Base-by-base conservation (phyloP, 2,888 invertebrate genomes). In the Clunio marinus region DNA sequence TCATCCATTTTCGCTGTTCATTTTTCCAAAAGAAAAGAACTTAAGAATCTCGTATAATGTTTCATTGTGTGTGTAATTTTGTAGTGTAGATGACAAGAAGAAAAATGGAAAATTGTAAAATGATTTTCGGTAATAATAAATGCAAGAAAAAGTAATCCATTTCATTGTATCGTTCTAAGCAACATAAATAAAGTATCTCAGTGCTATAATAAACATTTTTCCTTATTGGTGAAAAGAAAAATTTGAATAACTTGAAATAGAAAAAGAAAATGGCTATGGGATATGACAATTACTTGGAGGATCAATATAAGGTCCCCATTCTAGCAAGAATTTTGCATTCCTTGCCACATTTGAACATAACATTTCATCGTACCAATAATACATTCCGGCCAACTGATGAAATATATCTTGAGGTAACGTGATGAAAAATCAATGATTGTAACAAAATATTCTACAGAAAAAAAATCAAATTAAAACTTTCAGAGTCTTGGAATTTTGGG, bases 401-500 rank as follows among this genome's bases (percentile, higher is more conserved):
- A 74, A 86, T 91, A 72, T 96, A 96, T 81, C 84, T 93, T 73
- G 95, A 96, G 89, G 93, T 92, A 78, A 81, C 79, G 74, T 20
- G 10, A 37, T 32, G 35, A 8, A 27, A 58, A 15, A 28, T n/a
- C 15, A 4, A 28, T 58, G 4, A n/a, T 4, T 45, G 5, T n/a
- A 32, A 32, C 2, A 22, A 22, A 22, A 55, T 5, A 20, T 8
- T n/a, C 51, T 20, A 17, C 8, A 51, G 35, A n/a, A n/a, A 17
- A 20, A 51, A 2, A 51, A 17, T 22, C 20, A 17, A 57, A 57
- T 27, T 27, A 45, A 13, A 17, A 17, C 4, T 27, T 20, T 7
- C 86, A 96, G 95, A 91, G 94, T 74, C 83, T 96, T 78, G 93
- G 94, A 60, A 94, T 97, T 76, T 83, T 95, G 75, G 94, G 91